phyloP scores from a whole-genome alignment of 2,797 vertebrate genomes.

The Tenualosa ilisha region DNA sequence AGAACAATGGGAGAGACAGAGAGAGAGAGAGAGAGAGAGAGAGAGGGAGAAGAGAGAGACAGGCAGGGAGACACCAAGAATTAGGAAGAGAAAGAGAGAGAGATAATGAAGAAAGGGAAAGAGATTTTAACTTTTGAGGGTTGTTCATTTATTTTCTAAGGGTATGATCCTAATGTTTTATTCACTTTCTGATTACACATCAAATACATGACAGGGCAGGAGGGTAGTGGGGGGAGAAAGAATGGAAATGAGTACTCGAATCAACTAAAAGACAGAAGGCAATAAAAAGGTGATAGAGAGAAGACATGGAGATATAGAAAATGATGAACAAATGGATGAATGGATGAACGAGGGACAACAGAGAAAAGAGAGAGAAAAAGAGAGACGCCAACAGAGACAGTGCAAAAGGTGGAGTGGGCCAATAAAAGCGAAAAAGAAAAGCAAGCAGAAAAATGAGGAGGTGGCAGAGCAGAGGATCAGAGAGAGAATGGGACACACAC shows the following conservation, averaged over 20 bases:
- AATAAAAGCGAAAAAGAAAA: not conserved
- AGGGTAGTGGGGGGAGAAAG: not conserved
- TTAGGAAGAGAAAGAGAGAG: not conserved
- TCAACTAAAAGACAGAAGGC: not conserved
- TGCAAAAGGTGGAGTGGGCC: not conserved
- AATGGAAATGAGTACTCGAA: not conserved
- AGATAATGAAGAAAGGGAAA: conserved; percentile 17
- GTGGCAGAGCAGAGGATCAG: not conserved
- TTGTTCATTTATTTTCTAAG: not conserved
- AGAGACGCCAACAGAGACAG: not conserved
- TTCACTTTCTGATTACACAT: not conserved
- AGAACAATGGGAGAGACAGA: no score
- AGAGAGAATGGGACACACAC: conserved; percentile 19
- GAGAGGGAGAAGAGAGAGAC: no score
- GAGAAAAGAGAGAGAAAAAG: not conserved
- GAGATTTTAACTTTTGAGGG: not conserved
- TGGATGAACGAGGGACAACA: not conserved
- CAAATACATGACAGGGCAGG: not conserved
- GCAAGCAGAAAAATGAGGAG: not conserved
- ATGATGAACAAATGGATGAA: not conserved
- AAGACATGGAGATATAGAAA: not conserved
- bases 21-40: no score
- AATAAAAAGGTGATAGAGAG: not conserved
- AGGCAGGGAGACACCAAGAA: no score
- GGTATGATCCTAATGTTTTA: not conserved